Conservation (phyloP, 2,797 vertebrate genomes). For the Oreochromis mossambicus region DNA sequence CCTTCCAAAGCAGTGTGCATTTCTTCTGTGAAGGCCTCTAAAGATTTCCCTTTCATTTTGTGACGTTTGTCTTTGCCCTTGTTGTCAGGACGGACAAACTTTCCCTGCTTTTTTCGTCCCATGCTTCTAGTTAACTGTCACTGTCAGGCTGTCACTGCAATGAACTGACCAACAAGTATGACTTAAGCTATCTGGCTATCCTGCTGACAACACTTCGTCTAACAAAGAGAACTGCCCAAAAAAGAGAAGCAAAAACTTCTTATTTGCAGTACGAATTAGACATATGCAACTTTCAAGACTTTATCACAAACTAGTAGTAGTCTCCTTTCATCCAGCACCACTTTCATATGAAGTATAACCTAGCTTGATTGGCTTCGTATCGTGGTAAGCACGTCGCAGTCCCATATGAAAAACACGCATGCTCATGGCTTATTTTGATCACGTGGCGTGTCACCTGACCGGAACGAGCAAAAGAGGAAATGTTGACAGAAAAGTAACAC, state of each 20-base stretch:
- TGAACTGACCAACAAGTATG: neutral
- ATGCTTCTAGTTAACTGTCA: constrained; percentile 35
- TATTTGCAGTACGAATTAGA: neutral
- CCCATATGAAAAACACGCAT: constrained; percentile 2
- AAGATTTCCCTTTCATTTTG: constrained; percentile 75
- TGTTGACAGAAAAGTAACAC: neutral
- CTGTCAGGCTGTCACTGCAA: neutral
- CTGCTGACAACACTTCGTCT: neutral
- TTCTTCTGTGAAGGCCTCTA: constrained; percentile 79
- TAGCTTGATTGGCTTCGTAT: neutral
- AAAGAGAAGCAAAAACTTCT: neutral
- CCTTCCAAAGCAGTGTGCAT: constrained; percentile 80
- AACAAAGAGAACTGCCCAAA: neutral
- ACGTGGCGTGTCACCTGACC: constrained; percentile 45
- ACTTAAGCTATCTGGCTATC: constrained; percentile 9
- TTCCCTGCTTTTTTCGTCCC: constrained; percentile 76
- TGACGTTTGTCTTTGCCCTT: constrained; percentile 77
- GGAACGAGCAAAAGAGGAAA: neutral
- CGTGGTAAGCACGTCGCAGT: neutral
- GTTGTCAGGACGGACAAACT: constrained; percentile 52
- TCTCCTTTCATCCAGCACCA: accelerated
- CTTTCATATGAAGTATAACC: neutral
- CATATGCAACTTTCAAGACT: accelerated
- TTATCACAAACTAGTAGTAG: accelerated
- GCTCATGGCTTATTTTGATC: constrained; percentile 28